Base-by-base conservation (phyloP, 2,113 vertebrate genomes). In the Rhegmatorhina hoffmannsi region DNA sequence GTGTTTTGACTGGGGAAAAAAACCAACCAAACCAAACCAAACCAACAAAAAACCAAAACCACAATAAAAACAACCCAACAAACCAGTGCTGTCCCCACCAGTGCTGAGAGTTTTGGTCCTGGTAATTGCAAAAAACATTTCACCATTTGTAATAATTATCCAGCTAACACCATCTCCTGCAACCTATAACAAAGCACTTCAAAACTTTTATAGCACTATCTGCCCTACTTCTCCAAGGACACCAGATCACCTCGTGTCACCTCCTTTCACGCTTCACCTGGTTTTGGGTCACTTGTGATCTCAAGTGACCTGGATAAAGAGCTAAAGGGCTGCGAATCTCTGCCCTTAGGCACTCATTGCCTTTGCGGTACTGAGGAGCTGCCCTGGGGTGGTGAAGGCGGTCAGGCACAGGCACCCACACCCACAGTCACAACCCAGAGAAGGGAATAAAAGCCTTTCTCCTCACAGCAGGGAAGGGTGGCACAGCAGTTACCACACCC, bases 261-360 rank as follows among this genome's bases (percentile, higher is more conserved):
- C 82, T 96, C 81, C 66, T 69, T 67, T 77, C 34, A 67, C 17
- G 60, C 92, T 49, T 76, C 89, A 69, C 23, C 79, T 88, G 78
- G 11, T 44, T 89, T 64, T 46, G 91, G 87, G 92, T 90, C 79
- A 50, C 62, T 78, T 84, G 73, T 90, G 87, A 90, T 94, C 87
- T 88, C 72, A 83, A 73, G 78, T 80, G 94, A 94, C 84, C 87
- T 1, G 3, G 79, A 92, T 90, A 91, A 96, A 83, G 92, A 90
- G 88, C 88, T 94, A 69, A 94, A 88, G 79, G 69, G 86, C 82
- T 70, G 83, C 63, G 26, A 77, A 38, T 75, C 76, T 50, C 43
- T 93, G 90, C 49, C 75, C 56, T 56, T 5, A 14, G 59, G 75
- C 90, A 67, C 47, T 38, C 2, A 38, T 34, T 24, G 46, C 59